These are phyloP conservation scores for Chiloscyllium plagiosum DNA, from an alignment of 2,113 vertebrate species.

Conservation along the genomic window DNA sequence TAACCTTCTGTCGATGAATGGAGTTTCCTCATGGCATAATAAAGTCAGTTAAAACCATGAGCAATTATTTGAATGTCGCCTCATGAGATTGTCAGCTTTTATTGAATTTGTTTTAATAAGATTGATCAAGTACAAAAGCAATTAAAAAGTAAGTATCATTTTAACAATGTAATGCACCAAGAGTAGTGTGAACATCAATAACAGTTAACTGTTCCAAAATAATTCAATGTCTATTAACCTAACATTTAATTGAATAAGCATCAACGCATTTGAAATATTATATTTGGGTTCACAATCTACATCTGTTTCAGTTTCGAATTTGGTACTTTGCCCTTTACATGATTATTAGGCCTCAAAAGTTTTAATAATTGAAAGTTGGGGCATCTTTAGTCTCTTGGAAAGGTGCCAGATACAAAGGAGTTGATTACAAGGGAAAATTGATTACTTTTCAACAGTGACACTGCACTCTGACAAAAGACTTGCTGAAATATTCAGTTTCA, in stretches of 20 bases:
- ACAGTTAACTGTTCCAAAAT: neutral
- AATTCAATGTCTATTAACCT: neutral
- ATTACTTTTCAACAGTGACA: neutral
- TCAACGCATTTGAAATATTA: neutral
- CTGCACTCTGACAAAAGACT: neutral
- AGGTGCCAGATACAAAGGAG: neutral
- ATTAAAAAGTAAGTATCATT: neutral
- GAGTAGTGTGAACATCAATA: neutral
- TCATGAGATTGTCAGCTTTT: neutral
- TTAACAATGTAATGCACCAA: neutral
- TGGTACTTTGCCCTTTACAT: neutral
- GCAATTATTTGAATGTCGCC: neutral
- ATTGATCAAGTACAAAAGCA: neutral
- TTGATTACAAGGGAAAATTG: neutral
- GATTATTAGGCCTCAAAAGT: neutral
- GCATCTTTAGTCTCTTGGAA: neutral
- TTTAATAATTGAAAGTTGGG: neutral
- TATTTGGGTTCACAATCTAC: neutral
- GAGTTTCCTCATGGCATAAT: neutral
- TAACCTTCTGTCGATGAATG: neutral
- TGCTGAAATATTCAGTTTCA: neutral
- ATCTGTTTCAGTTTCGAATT: neutral
- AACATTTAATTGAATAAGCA: neutral
- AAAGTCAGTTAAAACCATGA: neutral
- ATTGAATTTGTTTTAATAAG: neutral